Percentiles rank a stretch among this genome's conserved stretches.
These are phyloP conservation scores for Desoria tigrina DNA, from an alignment of 2,888 invertebrate species.

Conservation along the genomic window DNA sequence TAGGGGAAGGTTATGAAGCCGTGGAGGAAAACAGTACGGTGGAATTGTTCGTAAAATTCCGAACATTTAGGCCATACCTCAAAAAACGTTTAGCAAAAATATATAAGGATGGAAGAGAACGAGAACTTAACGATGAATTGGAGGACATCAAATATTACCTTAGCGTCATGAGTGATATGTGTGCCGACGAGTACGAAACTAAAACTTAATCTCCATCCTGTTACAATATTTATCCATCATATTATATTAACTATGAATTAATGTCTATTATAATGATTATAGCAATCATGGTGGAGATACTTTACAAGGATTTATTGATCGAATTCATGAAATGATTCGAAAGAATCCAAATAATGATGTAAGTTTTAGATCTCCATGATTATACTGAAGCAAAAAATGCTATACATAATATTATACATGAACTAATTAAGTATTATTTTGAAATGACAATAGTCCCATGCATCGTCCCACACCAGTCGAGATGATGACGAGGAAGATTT, in stretches of 20 bases:
- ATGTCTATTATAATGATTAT: conserved; percentile 3
- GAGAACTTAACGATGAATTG: conserved; percentile 40
- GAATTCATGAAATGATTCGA: conserved; percentile 50
- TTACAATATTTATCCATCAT: neutral
- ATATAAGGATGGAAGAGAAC: conserved; percentile 28
- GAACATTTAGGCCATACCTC: conserved; percentile 45
- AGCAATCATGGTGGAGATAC: conserved; percentile 47
- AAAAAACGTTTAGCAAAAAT: conserved; percentile 39
- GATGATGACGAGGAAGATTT: conserved; percentile 6
- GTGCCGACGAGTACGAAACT: conserved; percentile 48
- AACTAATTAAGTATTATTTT: neutral
- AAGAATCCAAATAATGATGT: conserved; percentile 46
- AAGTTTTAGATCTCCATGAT: neutral
- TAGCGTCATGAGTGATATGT: conserved; percentile 45
- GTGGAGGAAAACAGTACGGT: conserved; percentile 30
- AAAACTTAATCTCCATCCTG: neutral
- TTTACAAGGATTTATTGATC: conserved; percentile 41
- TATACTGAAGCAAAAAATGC: neutral
- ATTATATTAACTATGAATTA: neutral
- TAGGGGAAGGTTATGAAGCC: neutral
- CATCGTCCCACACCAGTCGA: neutral
- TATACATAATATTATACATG: too few relatives aligned
- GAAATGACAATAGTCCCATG: neutral
- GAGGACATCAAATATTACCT: conserved; percentile 49
- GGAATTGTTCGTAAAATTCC: conserved; percentile 42